Conservation (phyloP, 2,113 vertebrate species). For the Sapayoa aenigma region DNA sequence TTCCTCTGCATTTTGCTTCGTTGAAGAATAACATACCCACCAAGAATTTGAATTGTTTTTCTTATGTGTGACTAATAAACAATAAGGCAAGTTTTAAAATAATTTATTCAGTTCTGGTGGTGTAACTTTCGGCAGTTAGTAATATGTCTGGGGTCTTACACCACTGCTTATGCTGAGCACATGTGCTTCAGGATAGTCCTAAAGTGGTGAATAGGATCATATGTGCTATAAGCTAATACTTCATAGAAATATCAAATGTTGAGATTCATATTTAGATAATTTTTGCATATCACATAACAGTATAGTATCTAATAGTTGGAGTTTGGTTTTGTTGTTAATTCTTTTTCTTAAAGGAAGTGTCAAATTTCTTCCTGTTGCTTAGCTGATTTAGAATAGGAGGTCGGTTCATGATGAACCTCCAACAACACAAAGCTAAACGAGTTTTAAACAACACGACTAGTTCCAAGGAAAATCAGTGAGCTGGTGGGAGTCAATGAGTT, state of each 20-base stretch:
- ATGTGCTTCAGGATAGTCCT: background rate
- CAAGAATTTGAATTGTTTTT: background rate
- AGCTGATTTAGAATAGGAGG: constrained; percentile 13
- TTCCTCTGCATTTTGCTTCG: background rate
- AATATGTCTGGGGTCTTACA: background rate
- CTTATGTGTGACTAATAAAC: background rate
- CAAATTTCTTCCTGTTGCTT: background rate
- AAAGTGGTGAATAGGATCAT: background rate
- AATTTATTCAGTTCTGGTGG: background rate
- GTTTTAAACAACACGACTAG: background rate
- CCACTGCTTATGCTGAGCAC: background rate
- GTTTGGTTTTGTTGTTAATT: background rate
- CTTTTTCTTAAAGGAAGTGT: background rate
- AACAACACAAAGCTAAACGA: background rate
- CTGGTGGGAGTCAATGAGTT: background rate
- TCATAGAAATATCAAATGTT: background rate
- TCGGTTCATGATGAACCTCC: background rate
- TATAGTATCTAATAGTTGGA: background rate
- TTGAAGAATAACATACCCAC: background rate
- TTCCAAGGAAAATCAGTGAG: background rate
- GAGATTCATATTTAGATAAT: background rate
- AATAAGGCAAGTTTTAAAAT: background rate
- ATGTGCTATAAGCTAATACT: background rate
- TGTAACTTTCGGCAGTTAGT: background rate
- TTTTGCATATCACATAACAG: background rate